A percentile compares a stretch with the other conserved stretches of the same genome.
Evolutionary conservation across 2,797 vertebrate species (phyloP).

Genomic region (Lerista edwardsae): DNA sequence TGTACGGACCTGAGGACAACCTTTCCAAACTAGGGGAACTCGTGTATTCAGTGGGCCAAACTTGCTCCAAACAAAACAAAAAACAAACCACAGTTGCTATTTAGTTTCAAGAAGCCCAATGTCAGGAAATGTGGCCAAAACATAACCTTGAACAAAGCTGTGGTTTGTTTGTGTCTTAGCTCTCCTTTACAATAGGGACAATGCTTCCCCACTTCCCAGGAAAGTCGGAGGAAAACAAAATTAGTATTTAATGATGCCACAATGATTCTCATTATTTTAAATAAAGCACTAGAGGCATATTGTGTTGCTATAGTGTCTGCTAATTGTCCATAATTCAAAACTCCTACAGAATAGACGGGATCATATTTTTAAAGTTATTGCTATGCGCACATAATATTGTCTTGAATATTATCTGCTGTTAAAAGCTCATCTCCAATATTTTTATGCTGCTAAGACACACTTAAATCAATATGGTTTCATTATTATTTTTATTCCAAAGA

Average conservation of each 20-base stretch:
- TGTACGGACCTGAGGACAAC: background rate
- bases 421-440: constrained; percentile 27
- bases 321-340: constrained; percentile 58
- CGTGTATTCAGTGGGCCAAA: too few relatives aligned
- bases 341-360: constrained; percentile 25
- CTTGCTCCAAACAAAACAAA: too few relatives aligned
- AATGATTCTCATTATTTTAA: constrained; percentile 30
- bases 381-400: constrained; percentile 25
- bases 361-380: constrained; percentile 35
- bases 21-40: background rate
- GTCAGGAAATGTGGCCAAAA: background rate
- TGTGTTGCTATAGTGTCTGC: constrained; percentile 54
- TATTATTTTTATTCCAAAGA: constrained; percentile 47
- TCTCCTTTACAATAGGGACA: constrained; percentile 29
- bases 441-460: constrained; percentile 31
- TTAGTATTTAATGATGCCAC: constrained; percentile 58
- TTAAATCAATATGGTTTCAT: too few relatives aligned
- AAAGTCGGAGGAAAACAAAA: constrained; percentile 59
- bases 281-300: background rate
- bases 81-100: background rate
- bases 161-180: constrained; percentile 31
- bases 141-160: background rate
- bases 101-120: background rate
- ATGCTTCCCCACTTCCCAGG: constrained; percentile 36
- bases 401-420: constrained; percentile 39